Base-by-base conservation (phyloP, 1,140 invertebrate genomes). In the Sarcophaga bullata region DNA sequence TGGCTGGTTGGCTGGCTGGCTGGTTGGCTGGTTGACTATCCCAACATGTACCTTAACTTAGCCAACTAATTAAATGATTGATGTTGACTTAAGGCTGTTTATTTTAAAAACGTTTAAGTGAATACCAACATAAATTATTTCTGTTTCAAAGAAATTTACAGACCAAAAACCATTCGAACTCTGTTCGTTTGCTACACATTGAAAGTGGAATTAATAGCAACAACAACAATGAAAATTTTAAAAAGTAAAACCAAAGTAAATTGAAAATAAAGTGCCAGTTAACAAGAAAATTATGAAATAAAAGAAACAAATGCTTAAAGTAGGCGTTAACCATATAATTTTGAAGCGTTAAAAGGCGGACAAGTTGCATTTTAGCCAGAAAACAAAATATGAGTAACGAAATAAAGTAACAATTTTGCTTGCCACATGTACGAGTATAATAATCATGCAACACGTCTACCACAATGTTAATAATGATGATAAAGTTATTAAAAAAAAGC, bases 311-410 rank as follows among this genome's bases (percentile, higher is more conserved):
- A 72, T 7, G 7, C 17, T 19, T 17, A n/a, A 52, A 78, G 75
- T 78, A 50, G 75, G 75, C 75, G 75, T 78, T 19, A 49, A 78
- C 75, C 75, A 78, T 78, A 78, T 78, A 78, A 78, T 78, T 78
- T 78, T 78, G 48, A 78, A 78, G 75, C 75, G 75, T 78, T 52
- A 78, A 78, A 78, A 25, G 62, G 62, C 62, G 62, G 62, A 68
- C 62, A 68, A 37, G 62, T 68, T 68, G n/a, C 10, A 68, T 8
- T 68, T 68, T 37, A 19, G 19, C 62, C 15, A n/a, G 54, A 58
- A 58, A 58, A 58, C 11, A 58, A 6, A 13, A 58, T n/a, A 13
- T 6, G n/a, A 68, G 10, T 7, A 68, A 68, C 6, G 25, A 68
- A 68, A 68, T 68, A 19, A 68, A 37, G n/a, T 19, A n/a, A 68